These are phyloP conservation scores for Centropus bengalensis DNA, from an alignment of 2,113 vertebrate species.

Conservation along the genomic window DNA sequence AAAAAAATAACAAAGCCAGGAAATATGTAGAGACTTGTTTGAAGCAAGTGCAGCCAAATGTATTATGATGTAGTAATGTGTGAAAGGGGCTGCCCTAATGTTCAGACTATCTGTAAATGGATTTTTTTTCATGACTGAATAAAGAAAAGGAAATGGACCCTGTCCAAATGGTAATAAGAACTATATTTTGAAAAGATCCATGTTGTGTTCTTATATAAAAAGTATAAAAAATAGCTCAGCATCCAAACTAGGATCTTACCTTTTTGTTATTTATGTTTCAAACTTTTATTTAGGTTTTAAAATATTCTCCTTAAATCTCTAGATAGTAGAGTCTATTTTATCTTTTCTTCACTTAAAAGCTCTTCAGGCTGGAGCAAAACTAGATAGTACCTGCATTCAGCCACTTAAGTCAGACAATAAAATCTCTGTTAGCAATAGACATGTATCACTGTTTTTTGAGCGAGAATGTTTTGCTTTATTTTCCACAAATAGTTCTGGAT, in stretches of 20 bases:
- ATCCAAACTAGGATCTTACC: neutral
- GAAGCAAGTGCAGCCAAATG: conserved; percentile 25
- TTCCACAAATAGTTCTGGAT: neutral
- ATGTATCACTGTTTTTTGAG: neutral
- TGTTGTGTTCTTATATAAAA: conserved; percentile 1
- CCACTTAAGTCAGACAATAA: neutral
- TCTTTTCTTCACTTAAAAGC: neutral
- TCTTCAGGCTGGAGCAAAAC: neutral
- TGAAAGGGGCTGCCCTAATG: conserved; percentile 44
- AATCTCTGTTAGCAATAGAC: neutral
- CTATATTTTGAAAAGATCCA: conserved; percentile 33
- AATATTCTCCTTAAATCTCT: neutral
- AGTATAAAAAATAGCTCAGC: conserved; percentile 1
- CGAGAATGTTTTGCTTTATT: conserved; percentile 4
- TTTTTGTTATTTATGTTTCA: conserved; percentile 31
- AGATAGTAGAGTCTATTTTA: neutral
- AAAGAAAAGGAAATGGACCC: conserved; percentile 50
- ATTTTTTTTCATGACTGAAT: conserved; percentile 49
- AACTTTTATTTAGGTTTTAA: neutral
- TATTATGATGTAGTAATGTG: conserved; percentile 60
- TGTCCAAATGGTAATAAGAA: conserved; percentile 55
- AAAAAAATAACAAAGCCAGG: neutral
- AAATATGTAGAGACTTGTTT: neutral
- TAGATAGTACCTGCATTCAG: neutral
- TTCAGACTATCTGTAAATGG: conserved; percentile 31